These are phyloP conservation scores for Zelostemma sp. DNA, from an alignment of 1,140 invertebrate species.

Conservation along the genomic window DNA sequence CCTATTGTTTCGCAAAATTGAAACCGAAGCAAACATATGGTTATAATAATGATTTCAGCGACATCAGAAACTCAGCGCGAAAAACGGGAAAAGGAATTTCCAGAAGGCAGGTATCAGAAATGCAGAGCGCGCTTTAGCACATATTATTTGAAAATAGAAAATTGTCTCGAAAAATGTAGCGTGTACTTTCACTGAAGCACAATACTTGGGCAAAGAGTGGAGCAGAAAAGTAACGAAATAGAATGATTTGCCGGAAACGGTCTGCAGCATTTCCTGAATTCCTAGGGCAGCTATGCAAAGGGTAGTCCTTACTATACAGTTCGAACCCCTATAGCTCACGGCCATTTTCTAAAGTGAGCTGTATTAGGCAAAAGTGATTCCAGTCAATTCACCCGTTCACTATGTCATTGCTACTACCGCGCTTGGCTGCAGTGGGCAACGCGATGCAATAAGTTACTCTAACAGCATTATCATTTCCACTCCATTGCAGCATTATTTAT, in stretches of 20 bases:
- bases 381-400: not conserved
- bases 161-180: not conserved
- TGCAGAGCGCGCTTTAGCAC: not conserved
- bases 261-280: not conserved
- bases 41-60: too few relatives aligned
- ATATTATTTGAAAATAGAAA: not conserved
- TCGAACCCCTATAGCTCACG: constrained; percentile 1
- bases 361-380: constrained; percentile 5
- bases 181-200: not conserved
- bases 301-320: constrained; percentile 7
- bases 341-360: constrained; percentile 10
- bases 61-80: too few relatives aligned
- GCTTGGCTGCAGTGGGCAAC: not conserved
- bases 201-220: not conserved
- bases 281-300: not conserved
- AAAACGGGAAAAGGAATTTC: too few relatives aligned
- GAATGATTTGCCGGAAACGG: not conserved
- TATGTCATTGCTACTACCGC: constrained; percentile 8
- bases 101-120: too few relatives aligned
- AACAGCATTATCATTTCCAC: not conserved
- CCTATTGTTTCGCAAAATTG: too few relatives aligned
- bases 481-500: not conserved
- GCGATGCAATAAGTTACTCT: not conserved
- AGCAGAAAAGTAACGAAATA: not conserved
- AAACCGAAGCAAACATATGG: too few relatives aligned